phyloP scores from a whole-genome alignment of 2,888 invertebrate genomes.

The Nemurella pictetii region DNA sequence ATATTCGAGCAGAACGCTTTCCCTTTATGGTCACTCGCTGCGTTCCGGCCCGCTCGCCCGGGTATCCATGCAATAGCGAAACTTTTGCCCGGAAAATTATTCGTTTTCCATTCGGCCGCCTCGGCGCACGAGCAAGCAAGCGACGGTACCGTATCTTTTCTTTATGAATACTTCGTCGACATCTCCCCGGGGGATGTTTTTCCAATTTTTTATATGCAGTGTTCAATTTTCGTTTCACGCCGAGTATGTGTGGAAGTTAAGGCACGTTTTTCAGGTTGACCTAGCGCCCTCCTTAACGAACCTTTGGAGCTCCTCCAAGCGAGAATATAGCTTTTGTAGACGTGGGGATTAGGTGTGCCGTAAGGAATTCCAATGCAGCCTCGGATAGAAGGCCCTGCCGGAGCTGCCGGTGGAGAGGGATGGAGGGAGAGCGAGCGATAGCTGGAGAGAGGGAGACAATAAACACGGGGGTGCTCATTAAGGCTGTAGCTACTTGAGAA shows the following conservation, averaged over 20 bases:
- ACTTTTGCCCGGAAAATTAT: slow-evolving; percentile 22
- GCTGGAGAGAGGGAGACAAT: slow-evolving; percentile 19
- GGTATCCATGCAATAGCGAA: neutral
- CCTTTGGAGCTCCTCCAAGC: slow-evolving; percentile 37
- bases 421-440: neutral
- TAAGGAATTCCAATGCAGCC: slow-evolving; percentile 37
- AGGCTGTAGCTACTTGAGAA: slow-evolving; percentile 35
- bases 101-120: neutral
- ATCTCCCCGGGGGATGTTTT: slow-evolving; percentile 9
- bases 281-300: slow-evolving; percentile 39
- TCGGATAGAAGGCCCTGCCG: neutral
- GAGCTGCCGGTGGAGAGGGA: neutral
- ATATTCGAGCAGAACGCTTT: slow-evolving; percentile 14
- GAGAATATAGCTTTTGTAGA: slow-evolving; percentile 31
- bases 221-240: slow-evolving; percentile 27
- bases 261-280: slow-evolving; percentile 39
- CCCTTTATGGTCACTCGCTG: slow-evolving; percentile 24
- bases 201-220: slow-evolving; percentile 24
- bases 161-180: slow-evolving; percentile 24
- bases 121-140: neutral
- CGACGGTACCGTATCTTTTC: neutral
- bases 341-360: slow-evolving; percentile 38
- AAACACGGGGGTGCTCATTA: slow-evolving; percentile 35
- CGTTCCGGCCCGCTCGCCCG: neutral
- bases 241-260: slow-evolving; percentile 31